Percentiles rank a stretch among this genome's conserved stretches.
phyloP scores from a whole-genome alignment of 2,888 invertebrate genomes.

The Pammene aurita region DNA sequence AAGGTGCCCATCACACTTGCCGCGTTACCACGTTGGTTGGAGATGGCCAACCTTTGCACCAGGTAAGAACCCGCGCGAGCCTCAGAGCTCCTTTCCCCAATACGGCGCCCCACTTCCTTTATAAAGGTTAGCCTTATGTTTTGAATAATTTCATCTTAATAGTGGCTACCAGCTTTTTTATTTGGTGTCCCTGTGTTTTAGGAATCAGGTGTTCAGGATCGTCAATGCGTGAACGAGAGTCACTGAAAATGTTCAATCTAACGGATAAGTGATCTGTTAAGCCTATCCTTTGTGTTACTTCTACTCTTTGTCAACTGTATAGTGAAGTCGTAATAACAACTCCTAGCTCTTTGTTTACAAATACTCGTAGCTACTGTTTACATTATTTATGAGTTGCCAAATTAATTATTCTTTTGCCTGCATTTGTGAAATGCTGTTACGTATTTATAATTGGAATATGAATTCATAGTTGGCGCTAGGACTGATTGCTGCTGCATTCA shows the following conservation, averaged over 20 bases:
- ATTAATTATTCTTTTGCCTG: constrained; percentile 2
- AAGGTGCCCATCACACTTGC: too few species aligned
- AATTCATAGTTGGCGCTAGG: background rate
- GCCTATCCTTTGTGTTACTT: background rate
- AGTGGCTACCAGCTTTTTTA: too few species aligned
- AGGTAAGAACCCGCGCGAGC: too few species aligned
- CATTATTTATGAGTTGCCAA: background rate
- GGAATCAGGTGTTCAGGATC: too few species aligned
- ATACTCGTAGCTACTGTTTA: background rate
- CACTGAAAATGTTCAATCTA: background rate
- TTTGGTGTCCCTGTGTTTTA: too few species aligned
- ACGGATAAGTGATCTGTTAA: background rate
- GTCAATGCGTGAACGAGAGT: background rate
- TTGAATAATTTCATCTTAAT: too few species aligned
- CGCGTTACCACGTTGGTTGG: too few species aligned
- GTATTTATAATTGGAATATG: background rate
- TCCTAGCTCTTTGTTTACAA: background rate
- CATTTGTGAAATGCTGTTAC: background rate
- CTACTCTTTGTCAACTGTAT: background rate
- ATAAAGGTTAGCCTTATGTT: too few species aligned
- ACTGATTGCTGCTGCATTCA: constrained; percentile 2
- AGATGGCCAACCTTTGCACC: too few species aligned
- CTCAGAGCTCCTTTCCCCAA: too few species aligned
- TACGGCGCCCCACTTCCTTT: too few species aligned
- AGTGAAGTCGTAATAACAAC: background rate